These are phyloP conservation scores for Tolypeutes matacus DNA, from an alignment of 2,797 vertebrate genomes.

Conservation along the genomic window DNA sequence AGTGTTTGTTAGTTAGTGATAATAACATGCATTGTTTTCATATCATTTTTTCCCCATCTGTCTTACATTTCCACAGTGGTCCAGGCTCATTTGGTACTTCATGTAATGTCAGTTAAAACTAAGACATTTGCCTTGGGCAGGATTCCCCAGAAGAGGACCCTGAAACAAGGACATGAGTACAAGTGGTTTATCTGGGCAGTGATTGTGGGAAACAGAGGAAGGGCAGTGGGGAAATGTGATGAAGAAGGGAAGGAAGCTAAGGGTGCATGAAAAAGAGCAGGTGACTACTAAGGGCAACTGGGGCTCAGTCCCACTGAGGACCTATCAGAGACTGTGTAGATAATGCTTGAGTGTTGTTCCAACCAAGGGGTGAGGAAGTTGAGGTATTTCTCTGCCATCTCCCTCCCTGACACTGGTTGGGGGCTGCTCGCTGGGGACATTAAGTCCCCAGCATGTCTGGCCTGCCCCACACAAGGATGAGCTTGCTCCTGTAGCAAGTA, in stretches of 20 bases:
- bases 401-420: not conserved
- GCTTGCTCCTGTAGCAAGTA: not conserved
- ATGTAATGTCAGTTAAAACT: conserved; percentile 37
- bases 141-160: not conserved
- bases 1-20: not conserved
- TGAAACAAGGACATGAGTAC: not conserved
- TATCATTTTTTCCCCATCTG: not conserved
- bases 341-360: fast-evolving
- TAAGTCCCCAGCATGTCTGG: not conserved
- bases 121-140: conserved; percentile 23
- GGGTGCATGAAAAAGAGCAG: too few relatives aligned
- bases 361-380: not conserved
- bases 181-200: not conserved
- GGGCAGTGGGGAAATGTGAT: not conserved
- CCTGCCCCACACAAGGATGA: not conserved
- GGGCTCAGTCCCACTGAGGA: not conserved
- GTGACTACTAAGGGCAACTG: not conserved
- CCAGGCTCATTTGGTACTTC: not conserved
- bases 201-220: not conserved
- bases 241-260: not conserved
- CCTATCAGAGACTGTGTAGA: not conserved
- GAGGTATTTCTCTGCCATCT: not conserved
- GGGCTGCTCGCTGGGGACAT: too few relatives aligned
- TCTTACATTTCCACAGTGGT: not conserved
- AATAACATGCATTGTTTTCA: not conserved